phyloP scores from a whole-genome alignment of 2,797 vertebrate genomes.

The Falco novaeseelandiae region DNA sequence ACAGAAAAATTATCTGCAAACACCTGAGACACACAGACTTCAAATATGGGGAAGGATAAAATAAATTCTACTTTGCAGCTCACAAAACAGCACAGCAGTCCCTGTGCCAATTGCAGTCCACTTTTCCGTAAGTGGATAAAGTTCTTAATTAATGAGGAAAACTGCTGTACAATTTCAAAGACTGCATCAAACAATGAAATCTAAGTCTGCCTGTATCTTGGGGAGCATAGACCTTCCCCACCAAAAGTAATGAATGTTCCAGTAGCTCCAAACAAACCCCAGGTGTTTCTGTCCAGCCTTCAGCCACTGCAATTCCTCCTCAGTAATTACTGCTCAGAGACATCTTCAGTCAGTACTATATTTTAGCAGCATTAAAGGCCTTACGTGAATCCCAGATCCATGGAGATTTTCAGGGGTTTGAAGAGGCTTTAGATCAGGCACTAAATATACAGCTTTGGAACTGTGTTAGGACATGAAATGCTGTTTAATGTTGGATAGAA shows the following conservation, averaged over 20 bases:
- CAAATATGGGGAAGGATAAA: neutral
- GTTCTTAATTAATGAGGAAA: too few species aligned
- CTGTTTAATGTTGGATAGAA: neutral
- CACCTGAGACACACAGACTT: neutral
- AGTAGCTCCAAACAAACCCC: neutral
- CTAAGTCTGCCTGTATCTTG: neutral
- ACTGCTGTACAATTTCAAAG: neutral
- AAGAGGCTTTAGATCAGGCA: neutral
- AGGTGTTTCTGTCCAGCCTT: neutral
- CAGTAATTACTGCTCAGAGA: slow-evolving; percentile 7
- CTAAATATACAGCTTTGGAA: neutral
- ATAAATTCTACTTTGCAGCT: neutral
- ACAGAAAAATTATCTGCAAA: neutral
- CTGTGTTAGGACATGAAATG: neutral
- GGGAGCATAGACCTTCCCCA: neutral
- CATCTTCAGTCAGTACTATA: neutral
- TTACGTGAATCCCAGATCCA: neutral
- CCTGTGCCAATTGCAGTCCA: neutral
- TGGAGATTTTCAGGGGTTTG: neutral
- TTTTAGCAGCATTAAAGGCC: neutral
- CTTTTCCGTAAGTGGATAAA: too few species aligned
- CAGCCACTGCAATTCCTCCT: neutral
- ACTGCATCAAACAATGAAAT: neutral
- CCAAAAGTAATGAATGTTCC: neutral
- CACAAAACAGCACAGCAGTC: neutral